Base-by-base conservation (phyloP, 1,140 invertebrate species). In the Bombus difficillimus region DNA sequence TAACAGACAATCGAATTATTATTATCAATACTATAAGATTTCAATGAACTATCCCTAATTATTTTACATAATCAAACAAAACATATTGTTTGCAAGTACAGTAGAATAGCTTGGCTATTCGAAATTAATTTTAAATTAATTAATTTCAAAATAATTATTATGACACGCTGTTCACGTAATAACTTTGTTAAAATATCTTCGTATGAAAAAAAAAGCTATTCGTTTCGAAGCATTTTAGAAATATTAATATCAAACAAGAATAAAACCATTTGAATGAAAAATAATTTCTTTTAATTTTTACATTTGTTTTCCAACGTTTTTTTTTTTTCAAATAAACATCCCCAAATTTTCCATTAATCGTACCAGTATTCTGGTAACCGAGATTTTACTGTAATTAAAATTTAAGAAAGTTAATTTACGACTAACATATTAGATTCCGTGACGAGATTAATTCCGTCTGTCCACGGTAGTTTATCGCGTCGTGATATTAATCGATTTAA, bases 401-500 rank as follows among this genome's bases (percentile, higher is more conserved):
- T 62, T n/a, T n/a, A 62, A n/a, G 59, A 1, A 62, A 64, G 32
- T 47, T 18, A 73, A 43, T 57, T 41, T 15, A 39, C 25, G 22
- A 37, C 12, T 39, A 12, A 39, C 10, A 6, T 41, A 83, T 53
- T 5, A 9, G 8, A 12, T 41, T 62, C 25, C 74, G 18, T 53
- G 62, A 76, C 12, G 5, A 53, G 41, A 32, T 66, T n/a, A 66
- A 73, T 83, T 76, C 34, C 34, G 8, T 83, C 22, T 25, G 41
- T 53, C 5, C 62, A 28, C 3, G 22, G 9, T n/a, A 62, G 41
- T n/a, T 28, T 8, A 66, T 53, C 8, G 28, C n/a, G 39, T 25
- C 53, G 2, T 9, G 34, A 68, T 53, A 62, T 68, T 39, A n/a
- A 59, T 77, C 72, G 73, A 77, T 83, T 57, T 9, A 47, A 34